Conservation (phyloP, 2,888 invertebrate species). For the Drosophila mettleri region DNA sequence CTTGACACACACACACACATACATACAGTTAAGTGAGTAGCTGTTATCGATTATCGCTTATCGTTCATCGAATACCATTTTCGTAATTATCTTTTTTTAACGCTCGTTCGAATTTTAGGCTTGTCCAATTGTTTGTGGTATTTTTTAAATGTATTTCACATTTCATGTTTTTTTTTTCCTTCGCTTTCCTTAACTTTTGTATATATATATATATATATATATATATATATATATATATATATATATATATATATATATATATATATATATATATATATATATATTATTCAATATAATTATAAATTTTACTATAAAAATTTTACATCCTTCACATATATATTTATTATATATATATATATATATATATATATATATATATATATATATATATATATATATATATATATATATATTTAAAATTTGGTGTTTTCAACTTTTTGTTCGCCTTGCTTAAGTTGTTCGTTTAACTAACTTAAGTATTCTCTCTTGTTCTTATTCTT, state of each 20-base stretch:
- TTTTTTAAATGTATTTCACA: conserved; percentile 78
- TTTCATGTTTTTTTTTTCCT: conserved; percentile 34
- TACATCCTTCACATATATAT: conserved; percentile 52
- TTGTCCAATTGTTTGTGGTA: conserved; percentile 48
- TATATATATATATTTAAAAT: conserved; percentile 64
- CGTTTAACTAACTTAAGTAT: conserved; percentile 41
- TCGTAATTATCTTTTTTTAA: neutral
- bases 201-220: conserved; percentile 33
- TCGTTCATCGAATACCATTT: conserved; percentile 16
- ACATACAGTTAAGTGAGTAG: conserved; percentile 27
- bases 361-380: conserved; percentile 36
- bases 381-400: conserved; percentile 38
- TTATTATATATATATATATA: conserved; percentile 34
- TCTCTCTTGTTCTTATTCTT: conserved; percentile 17
- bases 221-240: conserved; percentile 17
- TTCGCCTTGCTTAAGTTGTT: conserved; percentile 46
- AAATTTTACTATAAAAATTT: conserved; percentile 77
- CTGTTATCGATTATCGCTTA: conserved; percentile 23
- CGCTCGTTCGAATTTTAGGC: conserved; percentile 12
- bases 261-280: conserved; percentile 29
- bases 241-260: conserved; percentile 32
- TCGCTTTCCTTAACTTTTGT: conserved; percentile 29
- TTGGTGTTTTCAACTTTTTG: conserved; percentile 73
- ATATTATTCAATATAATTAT: conserved; percentile 61
- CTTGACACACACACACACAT: conserved; percentile 44